Percentiles rank a stretch among this genome's conserved stretches.
phyloP scores from a whole-genome alignment of 2,113 vertebrate genomes.

The Pangasianodon hypophthalmus region DNA sequence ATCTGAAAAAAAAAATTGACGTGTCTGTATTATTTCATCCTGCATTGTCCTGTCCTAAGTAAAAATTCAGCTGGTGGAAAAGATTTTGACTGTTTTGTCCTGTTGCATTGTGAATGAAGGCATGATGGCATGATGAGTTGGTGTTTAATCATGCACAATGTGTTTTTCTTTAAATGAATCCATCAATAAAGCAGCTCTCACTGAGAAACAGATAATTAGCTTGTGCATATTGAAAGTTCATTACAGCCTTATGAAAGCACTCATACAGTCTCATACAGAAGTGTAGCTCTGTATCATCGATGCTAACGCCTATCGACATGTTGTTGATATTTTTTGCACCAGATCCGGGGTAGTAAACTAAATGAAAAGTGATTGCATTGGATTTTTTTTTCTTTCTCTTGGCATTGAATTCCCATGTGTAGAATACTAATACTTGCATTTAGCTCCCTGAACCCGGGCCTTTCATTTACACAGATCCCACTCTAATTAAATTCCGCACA shows the following conservation, averaged over 20 bases:
- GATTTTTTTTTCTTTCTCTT: constrained; percentile 17
- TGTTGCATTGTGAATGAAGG: neutral
- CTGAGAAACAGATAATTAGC: constrained; percentile 29
- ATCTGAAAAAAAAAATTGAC: neutral
- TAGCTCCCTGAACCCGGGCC: constrained; percentile 51
- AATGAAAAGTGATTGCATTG: constrained; percentile 58
- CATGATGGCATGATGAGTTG: neutral
- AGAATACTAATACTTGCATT: constrained; percentile 61
- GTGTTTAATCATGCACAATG: neutral
- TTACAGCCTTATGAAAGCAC: constrained; percentile 28
- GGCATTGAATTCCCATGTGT: constrained; percentile 55
- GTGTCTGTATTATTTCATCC: neutral
- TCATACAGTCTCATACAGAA: constrained; percentile 20
- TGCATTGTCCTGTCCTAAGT: neutral
- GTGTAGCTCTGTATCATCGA: constrained; percentile 19
- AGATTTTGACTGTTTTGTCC: neutral
- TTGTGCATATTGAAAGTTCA: constrained; percentile 37
- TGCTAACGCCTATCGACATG: constrained; percentile 42
- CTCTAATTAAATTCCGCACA: constrained; percentile 59
- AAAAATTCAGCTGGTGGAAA: neutral
- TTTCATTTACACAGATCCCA: constrained; percentile 59
- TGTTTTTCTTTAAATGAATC: constrained; percentile 5
- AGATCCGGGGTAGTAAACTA: constrained; percentile 44
- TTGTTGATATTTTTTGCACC: constrained; percentile 47
- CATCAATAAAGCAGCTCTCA: constrained; percentile 18